Evolutionary conservation across 1,140 invertebrate species (phyloP), one percentile per base, ranked within the genome.

Genomic region (Drosophila tsacasi): DNA sequence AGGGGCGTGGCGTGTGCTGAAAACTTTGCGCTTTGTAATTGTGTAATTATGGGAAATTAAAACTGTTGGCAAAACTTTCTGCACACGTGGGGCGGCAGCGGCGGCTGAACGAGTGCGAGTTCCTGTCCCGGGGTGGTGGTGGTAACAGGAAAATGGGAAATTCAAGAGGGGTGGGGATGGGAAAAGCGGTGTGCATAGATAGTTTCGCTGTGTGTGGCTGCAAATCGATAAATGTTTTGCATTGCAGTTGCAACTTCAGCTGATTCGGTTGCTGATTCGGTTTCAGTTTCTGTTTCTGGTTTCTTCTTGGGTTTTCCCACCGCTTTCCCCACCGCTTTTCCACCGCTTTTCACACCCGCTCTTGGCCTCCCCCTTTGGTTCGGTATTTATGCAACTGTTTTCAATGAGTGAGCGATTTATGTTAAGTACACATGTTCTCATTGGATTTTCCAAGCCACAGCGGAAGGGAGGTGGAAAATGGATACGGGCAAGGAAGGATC

Each of bases 1-100:
- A 7, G 46, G 57, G 84, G 84, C 85, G 84, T 89, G 83, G 81
- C 83, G 81, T 87, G 84, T 81, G 84, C 84, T 87, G 84, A 90
- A 90, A 90, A 90, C 85, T 90, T 90, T 90, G 79, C 85, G 85
- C 85, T 90, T 90, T 90, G 85, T 90, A 90, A 90, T 90, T 90
- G 85, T 90, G 85, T 90, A 90, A 90, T 90, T 90, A 90, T 90
- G 85, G 85, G 85, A 90, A 90, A 90, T 90, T 90, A 90, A 90
- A 90, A 90, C 85, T 90, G 85, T 90, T 90, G 81, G 85, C 79
- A 82, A 90, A 89, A 90, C 81, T 90, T 91, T 90, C 75, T 90
- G 85, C 86, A 90, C 85, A 90, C 85, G 85, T 84, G 85, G 81
- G 84, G 72, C 59, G 54, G 54, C 32, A 39, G 35, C 54, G 54